Evolutionary conservation across 2,113 vertebrate genomes (phyloP).

Genomic region (Dipodomys spectabilis): DNA sequence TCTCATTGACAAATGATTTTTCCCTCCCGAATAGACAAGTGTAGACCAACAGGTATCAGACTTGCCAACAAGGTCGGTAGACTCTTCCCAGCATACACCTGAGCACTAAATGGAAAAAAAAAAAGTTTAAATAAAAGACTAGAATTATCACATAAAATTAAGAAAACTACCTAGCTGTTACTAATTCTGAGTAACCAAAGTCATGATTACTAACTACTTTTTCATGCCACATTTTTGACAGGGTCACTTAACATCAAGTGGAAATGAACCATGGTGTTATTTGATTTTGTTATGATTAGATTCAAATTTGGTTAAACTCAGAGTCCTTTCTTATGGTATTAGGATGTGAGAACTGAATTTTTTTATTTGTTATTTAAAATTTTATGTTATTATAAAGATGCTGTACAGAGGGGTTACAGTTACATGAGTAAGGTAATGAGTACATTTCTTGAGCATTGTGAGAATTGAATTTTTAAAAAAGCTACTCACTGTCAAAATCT

Average conservation of each 20-base stretch:
- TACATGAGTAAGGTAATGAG: too few relatives aligned
- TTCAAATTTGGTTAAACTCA: constrained; percentile 42
- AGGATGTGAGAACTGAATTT: constrained; percentile 42
- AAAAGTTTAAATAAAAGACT: constrained; percentile 30
- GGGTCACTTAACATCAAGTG: background rate
- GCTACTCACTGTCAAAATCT: constrained; percentile 92
- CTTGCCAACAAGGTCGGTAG: constrained; percentile 96
- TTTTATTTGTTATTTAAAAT: background rate
- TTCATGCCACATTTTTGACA: constrained; percentile 11
- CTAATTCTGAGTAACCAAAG: constrained; percentile 32
- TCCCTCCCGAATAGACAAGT: constrained; percentile 64
- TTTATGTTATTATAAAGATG: too few relatives aligned
- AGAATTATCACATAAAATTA: background rate
- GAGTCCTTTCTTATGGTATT: constrained; percentile 33
- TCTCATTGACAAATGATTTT: constrained; percentile 58
- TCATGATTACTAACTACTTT: constrained; percentile 5
- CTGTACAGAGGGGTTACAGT: too few relatives aligned
- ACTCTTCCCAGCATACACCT: constrained; percentile 98
- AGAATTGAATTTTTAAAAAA: constrained; percentile 63
- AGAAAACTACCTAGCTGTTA: background rate
- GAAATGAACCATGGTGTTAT: constrained; percentile 31
- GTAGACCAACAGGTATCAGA: constrained; percentile 80
- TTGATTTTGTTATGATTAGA: constrained; percentile 50
- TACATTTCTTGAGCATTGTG: background rate
- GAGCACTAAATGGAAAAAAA: constrained; percentile 88